Evolutionary conservation across 1,140 invertebrate genomes (phyloP).

Genomic region (Aphelinus atriplicis): DNA sequence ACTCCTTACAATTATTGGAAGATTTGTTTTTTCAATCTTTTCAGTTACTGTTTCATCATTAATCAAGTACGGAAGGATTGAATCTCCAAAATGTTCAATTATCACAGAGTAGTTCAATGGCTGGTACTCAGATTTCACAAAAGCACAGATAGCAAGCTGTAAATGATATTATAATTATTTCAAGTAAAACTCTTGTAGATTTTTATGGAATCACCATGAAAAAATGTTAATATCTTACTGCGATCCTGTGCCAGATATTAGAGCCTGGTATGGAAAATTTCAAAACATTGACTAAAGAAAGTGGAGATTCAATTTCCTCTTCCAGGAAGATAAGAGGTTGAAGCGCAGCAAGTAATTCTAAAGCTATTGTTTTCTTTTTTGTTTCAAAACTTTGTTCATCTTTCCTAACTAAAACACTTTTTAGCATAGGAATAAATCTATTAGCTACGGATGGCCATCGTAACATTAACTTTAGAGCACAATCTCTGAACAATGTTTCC

Average conservation of each 20-base stretch:
- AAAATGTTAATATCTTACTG: constrained; percentile 47
- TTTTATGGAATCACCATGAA: too few species aligned
- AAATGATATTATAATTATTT: constrained; percentile 39
- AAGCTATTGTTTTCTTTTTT: constrained; percentile 55
- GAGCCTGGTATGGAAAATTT: constrained; percentile 52
- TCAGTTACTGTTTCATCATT: constrained; percentile 36
- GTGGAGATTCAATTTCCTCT: constrained; percentile 45
- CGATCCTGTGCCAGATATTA: constrained; percentile 58
- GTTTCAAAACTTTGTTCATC: constrained; percentile 48
- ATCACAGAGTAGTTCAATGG: constrained; percentile 51
- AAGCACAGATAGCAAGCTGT: constrained; percentile 57
- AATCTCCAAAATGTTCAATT: constrained; percentile 61
- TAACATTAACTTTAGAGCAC: constrained; percentile 62
- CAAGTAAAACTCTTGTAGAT: not conserved
- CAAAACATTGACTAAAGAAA: constrained; percentile 56
- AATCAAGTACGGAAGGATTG: constrained; percentile 59
- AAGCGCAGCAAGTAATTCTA: constrained; percentile 59
- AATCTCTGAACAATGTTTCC: constrained; percentile 61
- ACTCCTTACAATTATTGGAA: constrained; percentile 61
- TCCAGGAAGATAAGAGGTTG: constrained; percentile 59
- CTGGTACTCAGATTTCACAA: constrained; percentile 56
- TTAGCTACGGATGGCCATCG: constrained; percentile 62
- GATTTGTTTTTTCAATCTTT: constrained; percentile 40
- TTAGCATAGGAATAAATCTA: constrained; percentile 59
- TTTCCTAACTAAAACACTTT: constrained; percentile 55